Conservation (phyloP, 2,113 vertebrate species). For the Gavialis gangeticus region DNA sequence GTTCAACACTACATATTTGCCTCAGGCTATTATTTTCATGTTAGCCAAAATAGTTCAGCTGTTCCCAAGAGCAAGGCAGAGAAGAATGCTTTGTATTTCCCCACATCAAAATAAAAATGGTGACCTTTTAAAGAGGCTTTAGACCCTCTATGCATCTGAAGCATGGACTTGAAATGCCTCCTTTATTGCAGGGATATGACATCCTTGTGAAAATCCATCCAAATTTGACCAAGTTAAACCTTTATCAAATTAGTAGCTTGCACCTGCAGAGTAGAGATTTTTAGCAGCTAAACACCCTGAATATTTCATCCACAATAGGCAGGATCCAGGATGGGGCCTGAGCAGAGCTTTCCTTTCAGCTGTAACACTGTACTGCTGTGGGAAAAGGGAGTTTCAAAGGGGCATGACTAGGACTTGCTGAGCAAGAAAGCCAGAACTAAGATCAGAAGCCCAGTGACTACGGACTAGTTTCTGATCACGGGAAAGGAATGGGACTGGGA, state of each 20-base stretch:
- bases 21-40: not conserved
- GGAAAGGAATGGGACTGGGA: too few species aligned
- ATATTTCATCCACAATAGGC: not conserved
- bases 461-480: too few species aligned
- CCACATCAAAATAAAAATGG: not conserved
- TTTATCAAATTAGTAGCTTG: not conserved
- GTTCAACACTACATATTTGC: not conserved
- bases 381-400: too few species aligned
- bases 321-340: not conserved
- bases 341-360: too few species aligned
- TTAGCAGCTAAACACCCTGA: not conserved
- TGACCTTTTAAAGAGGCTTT: not conserved
- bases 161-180: not conserved
- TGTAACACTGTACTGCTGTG: too few species aligned
- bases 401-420: too few species aligned
- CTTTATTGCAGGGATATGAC: not conserved
- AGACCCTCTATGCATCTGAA: not conserved
- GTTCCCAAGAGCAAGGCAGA: constrained; percentile 25
- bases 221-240: not conserved
- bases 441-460: too few species aligned
- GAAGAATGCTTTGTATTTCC: not conserved
- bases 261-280: not conserved
- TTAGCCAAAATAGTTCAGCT: not conserved
- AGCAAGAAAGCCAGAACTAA: too few species aligned
- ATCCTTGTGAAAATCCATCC: not conserved